Conservation (phyloP, 2,888 invertebrate species). For the Plagodis pulveraria region DNA sequence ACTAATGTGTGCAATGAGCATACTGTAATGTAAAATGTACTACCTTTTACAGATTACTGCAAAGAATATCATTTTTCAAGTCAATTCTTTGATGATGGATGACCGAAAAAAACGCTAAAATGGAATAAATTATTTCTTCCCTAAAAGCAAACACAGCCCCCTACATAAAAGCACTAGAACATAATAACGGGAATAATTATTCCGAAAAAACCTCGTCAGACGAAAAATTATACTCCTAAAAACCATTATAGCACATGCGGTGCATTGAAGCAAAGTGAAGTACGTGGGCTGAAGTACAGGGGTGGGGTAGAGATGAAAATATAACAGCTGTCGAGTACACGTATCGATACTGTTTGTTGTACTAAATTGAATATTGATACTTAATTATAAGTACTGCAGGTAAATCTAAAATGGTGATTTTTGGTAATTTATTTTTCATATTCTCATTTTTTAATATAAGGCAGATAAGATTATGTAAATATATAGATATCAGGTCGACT, state of each 20-base stretch:
- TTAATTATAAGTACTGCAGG: no score
- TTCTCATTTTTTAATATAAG: no score
- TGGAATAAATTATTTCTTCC: slow-evolving; percentile 10
- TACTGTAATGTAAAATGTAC: no score
- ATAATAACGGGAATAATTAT: slow-evolving; percentile 65
- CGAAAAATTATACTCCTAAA: slow-evolving; percentile 76
- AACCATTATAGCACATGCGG: slow-evolving; percentile 78
- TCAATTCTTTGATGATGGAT: neutral
- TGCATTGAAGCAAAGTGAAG: slow-evolving; percentile 75
- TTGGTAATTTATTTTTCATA: no score
- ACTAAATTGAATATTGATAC: no score
- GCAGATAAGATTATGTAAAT: no score
- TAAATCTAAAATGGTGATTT: no score
- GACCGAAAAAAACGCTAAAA: slow-evolving; percentile 2
- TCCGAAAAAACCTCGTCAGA: slow-evolving; percentile 68
- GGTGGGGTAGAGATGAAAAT: slow-evolving; percentile 47
- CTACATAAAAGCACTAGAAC: slow-evolving; percentile 48
- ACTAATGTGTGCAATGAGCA: no score
- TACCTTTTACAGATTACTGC: no score
- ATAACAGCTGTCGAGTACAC: neutral
- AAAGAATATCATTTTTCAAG: no score
- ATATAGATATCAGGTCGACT: no score
- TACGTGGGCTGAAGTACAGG: slow-evolving; percentile 51
- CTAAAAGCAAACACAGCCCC: slow-evolving; percentile 48
- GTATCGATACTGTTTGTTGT: neutral